Evolutionary conservation across 2,888 invertebrate species (phyloP).

Genomic region (Agelastica alni): DNA sequence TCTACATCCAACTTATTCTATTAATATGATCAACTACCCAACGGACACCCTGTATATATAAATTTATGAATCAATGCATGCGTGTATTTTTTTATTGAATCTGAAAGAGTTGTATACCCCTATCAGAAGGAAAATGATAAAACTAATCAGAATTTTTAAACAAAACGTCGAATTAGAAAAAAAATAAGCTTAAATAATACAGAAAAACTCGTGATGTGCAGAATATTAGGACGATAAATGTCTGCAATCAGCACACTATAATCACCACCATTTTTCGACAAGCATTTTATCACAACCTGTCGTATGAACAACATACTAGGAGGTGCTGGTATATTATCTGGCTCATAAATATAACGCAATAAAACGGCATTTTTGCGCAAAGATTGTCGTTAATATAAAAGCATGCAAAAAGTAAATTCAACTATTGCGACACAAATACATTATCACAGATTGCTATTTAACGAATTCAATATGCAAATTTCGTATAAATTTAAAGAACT

Average conservation of each 20-base stretch:
- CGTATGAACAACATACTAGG: slow-evolving; percentile 6
- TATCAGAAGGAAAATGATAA: no score
- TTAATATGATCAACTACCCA: no score
- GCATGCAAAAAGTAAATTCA: slow-evolving; percentile 36
- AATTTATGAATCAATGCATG: no score
- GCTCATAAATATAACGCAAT: slow-evolving; percentile 12
- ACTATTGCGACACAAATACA: slow-evolving; percentile 33
- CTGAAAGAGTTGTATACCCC: no score
- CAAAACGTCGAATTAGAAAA: no score
- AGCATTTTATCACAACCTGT: slow-evolving; percentile 8
- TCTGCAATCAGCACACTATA: neutral
- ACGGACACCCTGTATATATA: no score
- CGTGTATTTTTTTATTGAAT: no score
- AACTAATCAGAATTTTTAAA: no score
- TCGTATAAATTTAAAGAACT: slow-evolving; percentile 36
- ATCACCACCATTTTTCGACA: neutral
- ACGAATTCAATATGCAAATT: slow-evolving; percentile 34
- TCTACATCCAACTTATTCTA: no score
- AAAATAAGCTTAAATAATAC: no score
- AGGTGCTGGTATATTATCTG: slow-evolving; percentile 11
- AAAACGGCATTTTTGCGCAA: slow-evolving; percentile 6
- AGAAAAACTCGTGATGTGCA: neutral
- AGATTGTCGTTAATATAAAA: slow-evolving; percentile 5
- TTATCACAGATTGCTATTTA: slow-evolving; percentile 29
- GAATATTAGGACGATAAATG: neutral